phyloP scores from a whole-genome alignment of 2,797 vertebrate genomes.

The Spinibarbus caldwelli region DNA sequence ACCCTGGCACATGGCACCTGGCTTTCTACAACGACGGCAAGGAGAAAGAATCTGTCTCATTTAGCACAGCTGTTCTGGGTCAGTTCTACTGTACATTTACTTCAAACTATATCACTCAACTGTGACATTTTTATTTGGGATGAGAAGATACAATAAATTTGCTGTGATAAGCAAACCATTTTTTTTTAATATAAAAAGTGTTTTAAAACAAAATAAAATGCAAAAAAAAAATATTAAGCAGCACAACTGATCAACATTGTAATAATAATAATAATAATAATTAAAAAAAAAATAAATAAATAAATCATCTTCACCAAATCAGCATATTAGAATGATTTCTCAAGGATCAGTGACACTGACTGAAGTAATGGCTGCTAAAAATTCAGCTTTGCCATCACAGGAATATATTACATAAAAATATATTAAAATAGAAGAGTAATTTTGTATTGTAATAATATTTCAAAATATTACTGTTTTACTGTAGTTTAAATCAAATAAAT shows the following conservation, averaged over 20 bases:
- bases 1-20: constrained; percentile 94
- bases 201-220: neutral
- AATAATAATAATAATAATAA: too few species aligned
- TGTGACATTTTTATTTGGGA: neutral
- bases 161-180: neutral
- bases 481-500: neutral
- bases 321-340: neutral
- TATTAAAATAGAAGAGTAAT: neutral
- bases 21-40: constrained; percentile 98
- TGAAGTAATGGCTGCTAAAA: neutral
- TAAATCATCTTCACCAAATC: neutral
- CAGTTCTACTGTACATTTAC: constrained; percentile 62
- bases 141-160: neutral
- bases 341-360: neutral
- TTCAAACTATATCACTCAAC: neutral
- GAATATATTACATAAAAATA: neutral
- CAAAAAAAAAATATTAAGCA: neutral
- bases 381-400: too few species aligned
- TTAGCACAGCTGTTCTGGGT: constrained; percentile 94
- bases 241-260: neutral
- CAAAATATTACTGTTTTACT: neutral
- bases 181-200: neutral
- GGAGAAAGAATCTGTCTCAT: constrained; percentile 93
- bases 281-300: neutral
- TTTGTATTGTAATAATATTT: neutral